Base-by-base conservation (phyloP, 1,140 invertebrate species). In the Ctenoplectra terminalis region DNA sequence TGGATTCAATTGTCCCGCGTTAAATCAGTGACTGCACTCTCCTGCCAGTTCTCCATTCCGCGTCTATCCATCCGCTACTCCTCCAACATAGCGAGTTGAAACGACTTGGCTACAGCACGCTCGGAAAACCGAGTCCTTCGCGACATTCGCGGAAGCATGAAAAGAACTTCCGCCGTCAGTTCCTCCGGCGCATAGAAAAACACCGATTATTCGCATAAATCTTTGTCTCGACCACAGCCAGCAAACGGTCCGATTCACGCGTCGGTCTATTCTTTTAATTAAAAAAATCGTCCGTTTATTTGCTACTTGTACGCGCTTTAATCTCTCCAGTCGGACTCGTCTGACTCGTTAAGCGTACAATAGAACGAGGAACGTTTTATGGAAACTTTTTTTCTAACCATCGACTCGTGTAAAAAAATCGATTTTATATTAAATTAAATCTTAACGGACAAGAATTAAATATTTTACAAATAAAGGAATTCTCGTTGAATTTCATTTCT, bases 1-100 rank as follows among this genome's bases (percentile, higher is more conserved):
- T 93, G 92, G 91, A 93, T 93, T 93, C 93, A 92, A 93, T 93
- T 93, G 92, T 93, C 92, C 92, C 91, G 90, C 92, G 92, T 94
- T 94, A 93, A 94, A 93, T 94, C 92, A 92, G 92, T 92, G 91
- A 92, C 92, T 92, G 90, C 92, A 88, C 88, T 90, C 90, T 85
- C 85, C 86, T 85, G 88, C 80, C 86, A 84, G 80, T 86, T 88
- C 85, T 85, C 75, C 85, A 83, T 89, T 90, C 85, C 87, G 84
- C 84, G 90, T 90, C 86, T 88, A 89, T 90, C 88, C 91, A 81
- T 91, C 86, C 90, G 85, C 82, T 87, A 88, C 85, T 90, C 84
- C 88, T 87, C 86, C 88, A 90, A 88, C 87, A 89, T 87, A 87
- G 86, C 90, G 90, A 90, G 90, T 92, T 91, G 89, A 86, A 92